Base-by-base conservation (phyloP, 2,888 invertebrate species). In the Dastarcus helophoroides region DNA sequence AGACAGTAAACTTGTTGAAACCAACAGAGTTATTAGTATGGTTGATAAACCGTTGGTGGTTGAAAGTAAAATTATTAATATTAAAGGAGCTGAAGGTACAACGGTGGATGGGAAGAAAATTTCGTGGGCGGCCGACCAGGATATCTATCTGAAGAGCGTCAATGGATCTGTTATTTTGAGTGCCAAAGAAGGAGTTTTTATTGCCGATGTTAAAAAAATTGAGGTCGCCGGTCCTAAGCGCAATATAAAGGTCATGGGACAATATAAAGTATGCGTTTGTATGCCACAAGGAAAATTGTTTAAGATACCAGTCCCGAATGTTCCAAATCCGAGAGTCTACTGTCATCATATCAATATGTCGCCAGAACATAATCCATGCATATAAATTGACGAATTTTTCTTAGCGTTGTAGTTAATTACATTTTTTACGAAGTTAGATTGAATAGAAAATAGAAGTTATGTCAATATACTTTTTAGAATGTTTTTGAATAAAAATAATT, bases 281-380 rank as follows among this genome's bases (percentile, higher is more conserved):
- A 86, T 88, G 83, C 89, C 89, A 0, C 76, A 80, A 40, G 90
- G 89, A 0, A 81, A 80, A 45, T 54, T 91, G 29, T 90, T 88
- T 51, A 68, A 79, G 37, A 73, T 90, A 3, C 78, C 81, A 0
- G 75, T 83, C 1, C 73, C 76, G 0, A 67, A 68, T 0, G 73
- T 72, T 1, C 62, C 50, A 3, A 58, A 54, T 32, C 47, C 56
- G 7, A 63, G 58, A 26, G 68, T 72, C 1, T 71, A 70, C 17
- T 81, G 80, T 50, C 69, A 73, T 1, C 72, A 72, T 49, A 62
- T 76, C 10, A 72, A 72, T 44, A 65, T 70, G 57, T 68, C 69
- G 0, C 65, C 69, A 1, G 69, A 70, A 24, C 60, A 68, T 41
- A 77, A 79, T 58, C 79, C 79, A 16, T 80, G 80, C 47, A 60